Conservation (phyloP, 2,113 vertebrate genomes). For the Malurus cyaneus region DNA sequence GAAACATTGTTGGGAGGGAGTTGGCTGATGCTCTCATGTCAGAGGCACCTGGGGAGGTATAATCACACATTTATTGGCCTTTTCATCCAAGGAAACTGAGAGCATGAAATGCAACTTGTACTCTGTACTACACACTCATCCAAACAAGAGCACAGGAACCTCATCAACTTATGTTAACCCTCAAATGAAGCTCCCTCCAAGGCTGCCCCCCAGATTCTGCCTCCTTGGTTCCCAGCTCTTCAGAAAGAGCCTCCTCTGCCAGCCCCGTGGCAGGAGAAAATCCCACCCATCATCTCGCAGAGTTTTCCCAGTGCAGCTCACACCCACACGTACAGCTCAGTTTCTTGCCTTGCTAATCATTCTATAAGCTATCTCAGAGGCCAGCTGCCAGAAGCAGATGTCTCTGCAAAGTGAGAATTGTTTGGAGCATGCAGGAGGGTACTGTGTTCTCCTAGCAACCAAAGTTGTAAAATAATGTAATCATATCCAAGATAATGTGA, state of each 20-base stretch:
- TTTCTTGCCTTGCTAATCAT: slow-evolving; percentile 10
- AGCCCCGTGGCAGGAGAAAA: not conserved
- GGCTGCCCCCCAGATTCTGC: not conserved
- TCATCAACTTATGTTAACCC: not conserved
- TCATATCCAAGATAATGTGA: slow-evolving; percentile 41
- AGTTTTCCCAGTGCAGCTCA: not conserved
- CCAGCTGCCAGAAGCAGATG: slow-evolving; percentile 3
- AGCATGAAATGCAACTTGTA: not conserved
- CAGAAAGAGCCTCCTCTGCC: not conserved
- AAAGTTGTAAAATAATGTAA: slow-evolving; percentile 63
- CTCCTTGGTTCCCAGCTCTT: not conserved
- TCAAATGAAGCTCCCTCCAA: not conserved
- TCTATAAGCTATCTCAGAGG: not conserved
- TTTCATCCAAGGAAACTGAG: not conserved
- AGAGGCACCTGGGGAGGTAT: not conserved
- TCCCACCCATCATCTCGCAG: not conserved
- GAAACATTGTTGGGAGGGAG: not conserved
- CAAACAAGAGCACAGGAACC: not conserved
- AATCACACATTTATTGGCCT: not conserved
- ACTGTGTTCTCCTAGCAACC: slow-evolving; percentile 48
- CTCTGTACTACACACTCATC: not conserved
- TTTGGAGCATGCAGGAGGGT: not conserved
- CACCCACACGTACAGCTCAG: not conserved
- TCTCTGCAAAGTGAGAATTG: slow-evolving; percentile 32
- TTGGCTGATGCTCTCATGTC: not conserved